Percentiles rank a stretch among this genome's conserved stretches.
phyloP scores from a whole-genome alignment of 2,888 invertebrate genomes.

The Catocala sponsa region DNA sequence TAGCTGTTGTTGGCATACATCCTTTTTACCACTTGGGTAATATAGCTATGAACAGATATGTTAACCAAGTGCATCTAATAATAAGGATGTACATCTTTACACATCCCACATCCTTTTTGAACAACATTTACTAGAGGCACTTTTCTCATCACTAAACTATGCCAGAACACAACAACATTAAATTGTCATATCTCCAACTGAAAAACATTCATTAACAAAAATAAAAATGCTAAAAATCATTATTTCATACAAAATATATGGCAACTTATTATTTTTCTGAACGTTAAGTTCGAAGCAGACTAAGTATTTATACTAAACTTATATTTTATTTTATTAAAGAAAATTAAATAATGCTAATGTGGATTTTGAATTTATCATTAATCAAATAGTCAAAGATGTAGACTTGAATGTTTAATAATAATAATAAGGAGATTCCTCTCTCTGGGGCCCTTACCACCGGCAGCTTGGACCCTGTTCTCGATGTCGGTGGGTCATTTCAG shows the following conservation, averaged over 20 bases:
- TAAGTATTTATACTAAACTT: neutral
- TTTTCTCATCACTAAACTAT: conserved; percentile 29
- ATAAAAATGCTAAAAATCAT: conserved; percentile 34
- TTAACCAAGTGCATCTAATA: too few relatives aligned
- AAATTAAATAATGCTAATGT: neutral
- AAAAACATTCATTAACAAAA: neutral
- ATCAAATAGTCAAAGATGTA: too few relatives aligned
- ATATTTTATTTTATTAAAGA: neutral
- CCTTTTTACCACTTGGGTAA: too few relatives aligned
- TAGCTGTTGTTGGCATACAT: too few relatives aligned
- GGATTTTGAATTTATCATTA: too few relatives aligned
- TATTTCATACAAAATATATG: conserved; percentile 13
- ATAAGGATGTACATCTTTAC: too few relatives aligned
- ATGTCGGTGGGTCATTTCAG: too few relatives aligned
- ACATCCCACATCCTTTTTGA: conserved; percentile 8
- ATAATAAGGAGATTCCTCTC: too few relatives aligned
- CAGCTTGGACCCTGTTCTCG: too few relatives aligned
- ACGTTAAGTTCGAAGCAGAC: neutral
- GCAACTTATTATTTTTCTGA: conserved; percentile 7
- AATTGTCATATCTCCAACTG: conserved; percentile 12
- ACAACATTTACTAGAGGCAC: conserved; percentile 34
- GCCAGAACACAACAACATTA: conserved; percentile 25
- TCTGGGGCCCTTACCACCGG: too few relatives aligned
- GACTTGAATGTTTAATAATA: too few relatives aligned
- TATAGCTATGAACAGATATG: too few relatives aligned